These are phyloP conservation scores for Xestia rhomboidea DNA, from an alignment of 2,888 invertebrate genomes.

Conservation along the genomic window DNA sequence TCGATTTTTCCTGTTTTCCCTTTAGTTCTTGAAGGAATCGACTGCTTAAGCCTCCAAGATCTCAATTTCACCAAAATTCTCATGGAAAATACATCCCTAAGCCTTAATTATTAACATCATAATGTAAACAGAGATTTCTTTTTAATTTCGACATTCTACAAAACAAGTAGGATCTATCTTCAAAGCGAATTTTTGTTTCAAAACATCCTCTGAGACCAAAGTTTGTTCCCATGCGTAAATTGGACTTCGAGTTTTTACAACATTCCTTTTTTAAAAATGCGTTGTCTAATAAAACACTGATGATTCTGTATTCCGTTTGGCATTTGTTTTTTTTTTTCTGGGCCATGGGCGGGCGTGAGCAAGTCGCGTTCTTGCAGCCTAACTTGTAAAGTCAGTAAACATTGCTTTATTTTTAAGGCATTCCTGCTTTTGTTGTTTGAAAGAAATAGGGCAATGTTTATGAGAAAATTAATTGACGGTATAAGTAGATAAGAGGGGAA, in stretches of 20 bases:
- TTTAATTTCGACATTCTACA: conserved; percentile 60
- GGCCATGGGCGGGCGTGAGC: neutral
- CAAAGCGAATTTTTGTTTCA: conserved; percentile 63
- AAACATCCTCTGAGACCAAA: conserved; percentile 47
- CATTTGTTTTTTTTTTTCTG: conserved; percentile 20
- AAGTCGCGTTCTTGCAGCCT: conserved; percentile 5
- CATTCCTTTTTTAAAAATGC: conserved; percentile 26
- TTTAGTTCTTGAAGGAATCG: neutral
- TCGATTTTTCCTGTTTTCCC: neutral
- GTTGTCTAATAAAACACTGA: conserved; percentile 43
- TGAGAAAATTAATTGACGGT: neutral
- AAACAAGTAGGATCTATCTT: conserved; percentile 45
- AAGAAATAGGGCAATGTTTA: neutral
- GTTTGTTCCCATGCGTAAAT: conserved; percentile 46
- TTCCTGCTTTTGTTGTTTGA: neutral
- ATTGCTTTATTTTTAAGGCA: neutral
- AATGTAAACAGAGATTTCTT: conserved; percentile 42
- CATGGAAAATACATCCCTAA: conserved; percentile 21
- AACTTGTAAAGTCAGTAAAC: conserved; percentile 11
- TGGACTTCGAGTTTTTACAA: conserved; percentile 42
- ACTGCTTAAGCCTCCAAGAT: neutral
- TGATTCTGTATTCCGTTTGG: conserved; percentile 40
- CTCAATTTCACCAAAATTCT: neutral
- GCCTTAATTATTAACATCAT: conserved; percentile 47
- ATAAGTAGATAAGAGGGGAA: neutral